A percentile compares a stretch with the other conserved stretches of the same genome.
phyloP scores from a whole-genome alignment of 2,113 vertebrate genomes.

The Asarcornis scutulata region DNA sequence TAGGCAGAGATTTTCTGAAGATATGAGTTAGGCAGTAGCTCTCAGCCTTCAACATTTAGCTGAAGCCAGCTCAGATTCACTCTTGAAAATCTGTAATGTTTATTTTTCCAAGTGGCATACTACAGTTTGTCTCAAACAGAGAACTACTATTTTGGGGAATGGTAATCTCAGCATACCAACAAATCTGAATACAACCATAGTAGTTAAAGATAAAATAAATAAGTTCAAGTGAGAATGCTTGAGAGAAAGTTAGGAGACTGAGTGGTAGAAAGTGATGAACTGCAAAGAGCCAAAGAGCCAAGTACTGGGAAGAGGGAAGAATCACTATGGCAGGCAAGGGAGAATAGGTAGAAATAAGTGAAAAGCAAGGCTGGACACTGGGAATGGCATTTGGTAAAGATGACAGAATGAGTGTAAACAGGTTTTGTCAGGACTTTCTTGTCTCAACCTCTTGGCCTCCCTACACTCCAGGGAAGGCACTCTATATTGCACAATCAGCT shows the following conservation, averaged over 20 bases:
- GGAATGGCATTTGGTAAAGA: neutral
- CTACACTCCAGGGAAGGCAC: no score
- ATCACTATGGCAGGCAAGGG: accelerated
- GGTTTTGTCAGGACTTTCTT: neutral
- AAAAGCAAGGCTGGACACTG: neutral
- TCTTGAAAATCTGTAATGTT: neutral
- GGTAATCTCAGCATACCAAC: neutral
- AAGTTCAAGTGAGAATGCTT: neutral
- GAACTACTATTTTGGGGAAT: neutral
- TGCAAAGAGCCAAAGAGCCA: neutral
- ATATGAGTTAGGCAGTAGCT: neutral
- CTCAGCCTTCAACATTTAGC: neutral
- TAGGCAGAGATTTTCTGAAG: neutral
- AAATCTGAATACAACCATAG: neutral
- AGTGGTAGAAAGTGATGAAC: neutral
- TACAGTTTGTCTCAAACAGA: neutral
- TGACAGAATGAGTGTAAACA: neutral
- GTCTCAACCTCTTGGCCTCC: neutral
- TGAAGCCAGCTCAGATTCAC: neutral
- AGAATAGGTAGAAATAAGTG: neutral
- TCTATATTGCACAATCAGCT: accelerated
- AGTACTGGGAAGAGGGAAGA: neutral
- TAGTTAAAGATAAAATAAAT: neutral
- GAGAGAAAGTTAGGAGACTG: neutral
- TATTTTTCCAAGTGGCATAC: neutral